phyloP scores from a whole-genome alignment of 1,140 invertebrate genomes.

The Drosophila cardini region DNA sequence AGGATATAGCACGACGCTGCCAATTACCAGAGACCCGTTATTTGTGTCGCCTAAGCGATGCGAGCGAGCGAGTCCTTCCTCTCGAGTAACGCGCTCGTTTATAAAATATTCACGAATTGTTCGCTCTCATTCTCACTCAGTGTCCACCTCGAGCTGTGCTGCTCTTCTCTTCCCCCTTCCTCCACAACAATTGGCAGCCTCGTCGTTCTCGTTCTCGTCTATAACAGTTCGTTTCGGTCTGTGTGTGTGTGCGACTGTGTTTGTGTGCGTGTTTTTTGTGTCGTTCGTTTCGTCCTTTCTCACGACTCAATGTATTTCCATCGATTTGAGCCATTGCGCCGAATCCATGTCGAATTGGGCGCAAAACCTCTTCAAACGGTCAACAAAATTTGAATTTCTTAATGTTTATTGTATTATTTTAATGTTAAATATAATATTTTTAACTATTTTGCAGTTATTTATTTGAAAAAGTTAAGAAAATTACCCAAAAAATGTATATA shows the following conservation, averaged over 20 bases:
- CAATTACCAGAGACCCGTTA: constrained; percentile 56
- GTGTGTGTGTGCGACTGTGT: not conserved
- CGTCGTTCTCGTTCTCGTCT: constrained; percentile 16
- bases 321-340: constrained; percentile 63
- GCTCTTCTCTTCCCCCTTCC: constrained; percentile 40
- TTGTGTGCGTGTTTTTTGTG: too few relatives aligned
- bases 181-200: constrained; percentile 27
- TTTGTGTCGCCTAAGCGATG: constrained; percentile 52
- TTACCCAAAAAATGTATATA: not conserved
- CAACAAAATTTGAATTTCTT: constrained; percentile 54
- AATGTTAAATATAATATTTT: not conserved
- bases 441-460: not conserved
- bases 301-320: constrained; percentile 29
- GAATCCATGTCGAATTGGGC: constrained; percentile 49
- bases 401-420: not conserved
- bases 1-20: constrained; percentile 36
- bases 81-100: constrained; percentile 58
- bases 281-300: constrained; percentile 35
- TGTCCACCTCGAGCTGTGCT: constrained; percentile 36
- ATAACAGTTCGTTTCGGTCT: constrained; percentile 4
- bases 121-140: constrained; percentile 72
- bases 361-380: constrained; percentile 31
- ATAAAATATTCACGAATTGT: constrained; percentile 83
- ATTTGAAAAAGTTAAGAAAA: not conserved
- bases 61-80: constrained; percentile 36